phyloP scores from a whole-genome alignment of 2,113 vertebrate genomes.

The Puma concolor region DNA sequence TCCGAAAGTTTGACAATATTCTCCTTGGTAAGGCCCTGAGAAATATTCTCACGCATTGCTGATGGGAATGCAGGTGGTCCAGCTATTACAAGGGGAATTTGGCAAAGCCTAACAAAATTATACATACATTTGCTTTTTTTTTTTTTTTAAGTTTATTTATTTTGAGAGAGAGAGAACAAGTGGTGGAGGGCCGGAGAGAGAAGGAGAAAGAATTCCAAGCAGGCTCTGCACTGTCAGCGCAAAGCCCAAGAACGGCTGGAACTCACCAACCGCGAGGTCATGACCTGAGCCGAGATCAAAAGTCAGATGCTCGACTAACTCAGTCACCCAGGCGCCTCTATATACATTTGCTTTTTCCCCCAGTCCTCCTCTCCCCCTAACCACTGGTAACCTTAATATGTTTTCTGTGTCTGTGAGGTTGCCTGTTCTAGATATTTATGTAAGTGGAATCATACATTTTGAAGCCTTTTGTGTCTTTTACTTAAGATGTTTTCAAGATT shows the following conservation, averaged over 20 bases:
- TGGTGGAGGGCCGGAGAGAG: too few relatives aligned
- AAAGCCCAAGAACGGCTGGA: too few relatives aligned
- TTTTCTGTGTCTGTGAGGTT: not conserved
- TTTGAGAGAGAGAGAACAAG: too few relatives aligned
- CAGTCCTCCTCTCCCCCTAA: not conserved
- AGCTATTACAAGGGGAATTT: rapidly evolving
- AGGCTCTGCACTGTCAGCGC: too few relatives aligned
- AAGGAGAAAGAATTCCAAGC: too few relatives aligned
- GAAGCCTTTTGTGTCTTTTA: not conserved
- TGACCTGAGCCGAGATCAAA: too few relatives aligned
- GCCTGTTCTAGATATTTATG: not conserved
- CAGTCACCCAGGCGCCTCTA: too few relatives aligned
- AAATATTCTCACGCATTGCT: not conserved
- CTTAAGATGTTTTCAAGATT: not conserved
- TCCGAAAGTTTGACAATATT: not conserved
- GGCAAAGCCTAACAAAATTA: not conserved
- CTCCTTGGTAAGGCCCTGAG: not conserved
- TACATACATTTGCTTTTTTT: not conserved
- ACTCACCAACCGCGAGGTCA: too few relatives aligned
- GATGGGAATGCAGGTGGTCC: too few relatives aligned
- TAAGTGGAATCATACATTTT: not conserved
- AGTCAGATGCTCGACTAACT: too few relatives aligned
- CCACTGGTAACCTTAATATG: not conserved
- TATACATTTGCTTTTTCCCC: not conserved
- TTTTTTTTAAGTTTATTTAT: too few relatives aligned